Evolutionary conservation across 1,140 invertebrate species (phyloP), one percentile per base, ranked within the genome.

Genomic region (Panulirus ornatus): DNA sequence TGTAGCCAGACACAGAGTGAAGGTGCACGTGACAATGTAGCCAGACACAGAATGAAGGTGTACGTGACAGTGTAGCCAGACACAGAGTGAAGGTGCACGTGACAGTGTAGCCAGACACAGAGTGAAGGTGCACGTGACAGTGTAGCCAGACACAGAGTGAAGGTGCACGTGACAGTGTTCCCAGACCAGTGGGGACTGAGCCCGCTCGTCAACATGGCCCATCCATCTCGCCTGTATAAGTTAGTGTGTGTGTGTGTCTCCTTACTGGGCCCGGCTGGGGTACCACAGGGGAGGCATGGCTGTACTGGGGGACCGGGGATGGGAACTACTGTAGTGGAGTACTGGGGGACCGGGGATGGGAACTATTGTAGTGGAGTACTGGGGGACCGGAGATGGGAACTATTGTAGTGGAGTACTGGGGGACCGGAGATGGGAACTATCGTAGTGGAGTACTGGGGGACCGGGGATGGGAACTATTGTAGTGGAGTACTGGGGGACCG

Each of bases 211-310:
- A 84, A 84, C 81, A 84, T 70, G 81, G 70, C 63, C 40, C 40
- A 47, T 84, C 81, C 81, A 84, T 84, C 81, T 38, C 58, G 58
- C 63, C 19, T 84, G 81, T 63, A 84, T 84, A 84, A 84, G 58
- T 70, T 84, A 84, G 58, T 75, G 36, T 11, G n/a, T n/a, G n/a
- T n/a, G n/a, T n/a, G n/a, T n/a, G n/a, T n/a, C n/a, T n/a, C n/a
- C n/a, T n/a, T n/a, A n/a, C n/a, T n/a, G n/a, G n/a, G n/a, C n/a
- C 76, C 30, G 11, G 70, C 27, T 22, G 30, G 42, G 42, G 14
- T 73, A 38, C 70, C 34, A 73, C 70, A 38, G 70, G 42, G 70
- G 11, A 70, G 34, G 34, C 22, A 6, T 36, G 34, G 70, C 8
- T 14, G n/a, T 11, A 22, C 11, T 11, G 51, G 51, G 22, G 51